Base-by-base conservation (phyloP, 2,113 vertebrate species). In the Megaceryle torquata region DNA sequence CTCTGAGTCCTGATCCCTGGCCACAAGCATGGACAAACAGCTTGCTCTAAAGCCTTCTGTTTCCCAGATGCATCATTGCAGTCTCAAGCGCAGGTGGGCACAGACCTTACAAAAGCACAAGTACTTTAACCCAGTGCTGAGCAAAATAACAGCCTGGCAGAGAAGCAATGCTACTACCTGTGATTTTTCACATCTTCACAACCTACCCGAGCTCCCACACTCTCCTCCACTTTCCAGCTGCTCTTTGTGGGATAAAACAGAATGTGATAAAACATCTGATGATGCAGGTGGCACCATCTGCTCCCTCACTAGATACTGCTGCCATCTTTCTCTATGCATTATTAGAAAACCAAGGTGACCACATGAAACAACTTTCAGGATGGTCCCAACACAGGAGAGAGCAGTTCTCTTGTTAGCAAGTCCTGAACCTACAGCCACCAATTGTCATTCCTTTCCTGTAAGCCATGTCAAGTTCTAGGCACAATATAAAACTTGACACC, bases 211-310 rank as follows among this genome's bases (percentile, higher is more conserved):
- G 85, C 90, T 96, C 92, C 87, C 90, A 96, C 77, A 1, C 86
- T 89, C 79, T 77, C 84, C 82, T 91, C 74, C 69, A 1, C 74
- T 92, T 96, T n/a, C 91, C 93, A 95, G 82, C n/a, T 15, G 2
- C 67, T 88, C 56, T 89, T 92, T 71, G 82, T 74, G 65, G 84
- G 82, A 94, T 94, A 68, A 94, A 96, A 39, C 35, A 88, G 89
- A 93, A 84, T 53, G 96, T 93, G 97, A 92, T 96, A 90, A 96
- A 97, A 68, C 95, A 96, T 91, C 91, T 95, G 96, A 98, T 81
- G 92, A 94, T 91, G 64, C 94, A 97, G 96, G 88, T 80, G 70
- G 83, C 75, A 94, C 97, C 97, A 98, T 96, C 96, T 98, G 97
- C 95, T 97, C 70, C 75, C 89, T 94, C 80, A 59, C 53, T 76